Conservation (phyloP, 2,797 vertebrate species). For the Pseudopleuronectes americanus region DNA sequence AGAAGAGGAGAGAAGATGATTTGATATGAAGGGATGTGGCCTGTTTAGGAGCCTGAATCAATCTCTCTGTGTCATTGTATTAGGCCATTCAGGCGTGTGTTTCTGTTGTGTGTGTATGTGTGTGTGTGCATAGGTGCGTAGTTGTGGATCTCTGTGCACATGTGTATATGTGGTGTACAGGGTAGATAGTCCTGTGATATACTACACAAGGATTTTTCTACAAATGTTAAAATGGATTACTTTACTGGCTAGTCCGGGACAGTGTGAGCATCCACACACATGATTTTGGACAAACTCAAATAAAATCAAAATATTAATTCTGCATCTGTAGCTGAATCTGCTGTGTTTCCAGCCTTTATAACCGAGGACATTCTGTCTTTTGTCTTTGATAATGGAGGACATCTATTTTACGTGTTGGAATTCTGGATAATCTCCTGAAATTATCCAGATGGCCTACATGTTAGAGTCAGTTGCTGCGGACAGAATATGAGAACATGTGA, state of each 20-base stretch:
- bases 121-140: not conserved
- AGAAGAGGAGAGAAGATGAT: constrained; percentile 30
- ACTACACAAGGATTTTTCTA: constrained; percentile 56
- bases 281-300: constrained; percentile 14
- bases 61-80: constrained; percentile 74
- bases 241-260: constrained; percentile 30
- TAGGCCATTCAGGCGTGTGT: constrained; percentile 63
- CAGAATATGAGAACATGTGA: no score
- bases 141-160: not conserved
- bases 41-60: constrained; percentile 72
- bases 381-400: no score
- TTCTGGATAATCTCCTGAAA: no score
- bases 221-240: constrained; percentile 65
- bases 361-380: no score
- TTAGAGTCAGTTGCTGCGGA: no score
- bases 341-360: no score
- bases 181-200: constrained; percentile 49
- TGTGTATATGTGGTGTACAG: constrained; percentile 53
- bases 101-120: constrained; percentile 24
- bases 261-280: constrained; percentile 12
- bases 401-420: no score
- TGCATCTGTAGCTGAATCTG: no score
- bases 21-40: constrained; percentile 60
- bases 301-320: not conserved
- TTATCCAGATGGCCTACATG: no score